phyloP scores from a whole-genome alignment of 1,140 invertebrate genomes.

The Polypedilum vanderplanki region DNA sequence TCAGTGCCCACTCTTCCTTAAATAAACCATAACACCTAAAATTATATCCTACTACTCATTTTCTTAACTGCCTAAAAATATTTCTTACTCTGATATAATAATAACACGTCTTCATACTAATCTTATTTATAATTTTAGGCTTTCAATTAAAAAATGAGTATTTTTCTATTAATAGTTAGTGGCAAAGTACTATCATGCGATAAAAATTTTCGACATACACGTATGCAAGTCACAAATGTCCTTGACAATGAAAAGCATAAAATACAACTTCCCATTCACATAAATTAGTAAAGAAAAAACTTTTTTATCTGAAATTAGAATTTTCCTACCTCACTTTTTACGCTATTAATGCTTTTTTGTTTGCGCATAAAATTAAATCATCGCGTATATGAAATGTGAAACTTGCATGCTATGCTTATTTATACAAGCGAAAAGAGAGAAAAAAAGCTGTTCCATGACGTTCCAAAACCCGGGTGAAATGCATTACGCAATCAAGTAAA shows the following conservation, averaged over 20 bases:
- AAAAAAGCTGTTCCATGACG: constrained; percentile 10
- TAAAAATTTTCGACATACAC: background rate
- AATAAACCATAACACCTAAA: too few relatives aligned
- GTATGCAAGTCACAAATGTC: background rate
- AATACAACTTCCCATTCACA: constrained; percentile 11
- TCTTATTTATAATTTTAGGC: too few relatives aligned
- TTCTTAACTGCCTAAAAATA: too few relatives aligned
- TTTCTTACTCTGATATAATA: too few relatives aligned
- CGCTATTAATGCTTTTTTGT: too few relatives aligned
- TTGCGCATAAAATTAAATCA: background rate
- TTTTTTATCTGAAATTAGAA: too few relatives aligned
- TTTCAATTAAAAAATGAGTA: too few relatives aligned
- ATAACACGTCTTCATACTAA: too few relatives aligned
- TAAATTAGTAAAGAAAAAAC: background rate
- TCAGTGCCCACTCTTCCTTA: too few relatives aligned
- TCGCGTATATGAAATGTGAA: constrained; percentile 1
- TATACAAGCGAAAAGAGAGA: background rate
- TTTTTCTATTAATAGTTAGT: background rate
- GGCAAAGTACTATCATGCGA: background rate
- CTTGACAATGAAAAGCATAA: constrained; percentile 6
- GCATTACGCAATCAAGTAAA: background rate
- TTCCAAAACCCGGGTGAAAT: background rate
- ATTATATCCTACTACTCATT: too few relatives aligned
- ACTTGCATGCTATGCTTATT: background rate
- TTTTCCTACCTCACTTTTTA: too few relatives aligned